Percentiles rank a stretch among this genome's conserved stretches.
Conservation (phyloP, 2,797 vertebrate species). For the Nasua narica region DNA sequence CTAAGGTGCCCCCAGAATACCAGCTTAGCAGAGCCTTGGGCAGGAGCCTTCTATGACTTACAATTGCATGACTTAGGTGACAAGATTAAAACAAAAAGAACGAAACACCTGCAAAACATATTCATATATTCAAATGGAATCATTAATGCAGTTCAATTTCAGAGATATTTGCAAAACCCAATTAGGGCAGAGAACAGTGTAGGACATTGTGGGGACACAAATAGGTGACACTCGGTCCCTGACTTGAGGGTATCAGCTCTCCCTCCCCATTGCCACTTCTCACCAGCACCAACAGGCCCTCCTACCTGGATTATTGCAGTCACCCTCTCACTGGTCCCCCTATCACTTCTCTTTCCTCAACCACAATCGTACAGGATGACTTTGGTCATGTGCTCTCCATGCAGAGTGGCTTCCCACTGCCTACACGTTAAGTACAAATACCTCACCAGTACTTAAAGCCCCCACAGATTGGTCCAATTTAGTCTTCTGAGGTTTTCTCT, state of each 20-base stretch:
- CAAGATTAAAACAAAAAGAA: not conserved
- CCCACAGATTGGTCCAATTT: not conserved
- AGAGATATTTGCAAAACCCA: not conserved
- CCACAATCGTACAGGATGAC: not conserved
- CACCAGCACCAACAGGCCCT: fast-evolving
- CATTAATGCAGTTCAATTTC: not conserved
- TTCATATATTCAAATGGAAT: not conserved
- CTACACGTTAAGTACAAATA: not conserved
- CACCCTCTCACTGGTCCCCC: not conserved
- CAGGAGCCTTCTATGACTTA: not conserved
- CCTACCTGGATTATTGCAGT: not conserved
- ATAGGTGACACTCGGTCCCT: not conserved
- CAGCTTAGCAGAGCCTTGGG: constrained; percentile 29
- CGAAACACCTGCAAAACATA: not conserved
- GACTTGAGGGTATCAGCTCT: not conserved
- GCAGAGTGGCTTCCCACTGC: not conserved
- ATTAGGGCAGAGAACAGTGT: not conserved
- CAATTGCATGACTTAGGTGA: constrained; percentile 1
- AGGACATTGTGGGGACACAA: not conserved
- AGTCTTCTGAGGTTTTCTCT: not conserved
- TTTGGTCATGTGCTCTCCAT: not conserved
- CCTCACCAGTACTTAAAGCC: not conserved
- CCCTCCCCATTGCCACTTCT: not conserved
- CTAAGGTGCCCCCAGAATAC: not conserved
- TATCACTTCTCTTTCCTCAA: not conserved